Evolutionary conservation across 2,888 invertebrate genomes (phyloP), one percentile per base, ranked within the genome.

Genomic region (Melolontha melolontha): DNA sequence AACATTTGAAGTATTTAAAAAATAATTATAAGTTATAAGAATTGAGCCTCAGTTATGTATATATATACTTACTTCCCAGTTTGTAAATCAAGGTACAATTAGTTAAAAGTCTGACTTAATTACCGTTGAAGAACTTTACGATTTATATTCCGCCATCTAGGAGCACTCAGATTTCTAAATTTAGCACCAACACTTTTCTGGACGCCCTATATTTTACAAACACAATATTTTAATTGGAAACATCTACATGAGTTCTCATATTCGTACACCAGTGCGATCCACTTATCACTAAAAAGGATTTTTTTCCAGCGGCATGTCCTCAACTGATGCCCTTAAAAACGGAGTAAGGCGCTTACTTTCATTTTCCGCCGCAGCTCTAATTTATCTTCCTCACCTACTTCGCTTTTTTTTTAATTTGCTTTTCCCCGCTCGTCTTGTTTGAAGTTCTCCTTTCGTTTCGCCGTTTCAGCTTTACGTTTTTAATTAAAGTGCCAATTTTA

Each of bases 351-450:
- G 65, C 65, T 52, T 47, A 54, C 65, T 65, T 65, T 65, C 65
- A 52, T 54, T 65, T 54, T 65, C 65, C 54, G 41, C 64, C 51
- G 65, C 65, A 65, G 39, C 41, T 65, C 54, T 65, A 65, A 65
- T 65, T 65, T 65, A 65, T 65, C 65, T 65, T 65, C 47, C 54
- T 65, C 65, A 65, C 65, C 65, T 65, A 65, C 65, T 65, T 65
- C 52, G 65, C 52, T 52, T 65, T 65, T 34, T 29, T 34, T 65
- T 65, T 54, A 65, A 54, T 65, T 65, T 47, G 65, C 54, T 65
- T 52, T 59, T 34, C 34, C 59, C 47, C 47, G 47, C 59, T 62
- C 47, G 59, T 62, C 59, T 44, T 62, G 59, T 62, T 62, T 62
- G 59, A 62, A 62, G 59, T 62, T 62, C 59, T 62, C 49, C 47